Percentiles rank a stretch among this genome's conserved stretches.
phyloP scores from a whole-genome alignment of 2,113 vertebrate genomes.

The Tetrax tetrax region DNA sequence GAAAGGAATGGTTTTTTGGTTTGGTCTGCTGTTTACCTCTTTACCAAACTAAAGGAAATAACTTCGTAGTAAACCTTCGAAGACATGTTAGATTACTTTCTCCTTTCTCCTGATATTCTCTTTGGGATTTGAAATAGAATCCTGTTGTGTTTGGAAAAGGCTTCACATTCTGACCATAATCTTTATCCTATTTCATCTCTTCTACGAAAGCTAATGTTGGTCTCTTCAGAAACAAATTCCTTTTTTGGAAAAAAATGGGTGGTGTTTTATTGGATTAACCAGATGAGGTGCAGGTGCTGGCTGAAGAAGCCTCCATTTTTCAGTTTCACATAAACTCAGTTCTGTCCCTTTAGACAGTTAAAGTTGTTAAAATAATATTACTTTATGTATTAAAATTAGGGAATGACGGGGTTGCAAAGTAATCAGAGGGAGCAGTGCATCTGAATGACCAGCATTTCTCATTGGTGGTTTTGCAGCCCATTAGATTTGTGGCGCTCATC shows the following conservation, averaged over 20 bases:
- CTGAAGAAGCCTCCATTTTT: not conserved
- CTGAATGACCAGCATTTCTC: not conserved
- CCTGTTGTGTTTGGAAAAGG: not conserved
- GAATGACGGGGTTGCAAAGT: not conserved
- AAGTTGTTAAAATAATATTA: not conserved
- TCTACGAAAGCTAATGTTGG: not conserved
- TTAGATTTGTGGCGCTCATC: slow-evolving; percentile 38
- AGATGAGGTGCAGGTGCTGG: not conserved
- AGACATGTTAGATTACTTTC: not conserved
- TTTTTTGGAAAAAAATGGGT: not conserved
- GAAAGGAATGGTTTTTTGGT: not conserved
- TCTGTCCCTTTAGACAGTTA: not conserved
- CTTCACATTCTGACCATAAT: not conserved
- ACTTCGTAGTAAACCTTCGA: slow-evolving; percentile 1
- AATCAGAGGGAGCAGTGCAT: not conserved
- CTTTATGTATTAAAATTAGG: not conserved
- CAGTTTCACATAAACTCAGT: not conserved
- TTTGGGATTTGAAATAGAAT: not conserved
- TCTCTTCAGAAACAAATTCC: not conserved
- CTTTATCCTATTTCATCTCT: not conserved
- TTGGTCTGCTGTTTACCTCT: not conserved
- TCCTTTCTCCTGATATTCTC: not conserved
- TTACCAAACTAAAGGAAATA: not conserved
- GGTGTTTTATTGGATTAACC: not conserved
- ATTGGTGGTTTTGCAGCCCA: not conserved